phyloP scores from a whole-genome alignment of 2,113 vertebrate genomes.

The Indicator maculatus region DNA sequence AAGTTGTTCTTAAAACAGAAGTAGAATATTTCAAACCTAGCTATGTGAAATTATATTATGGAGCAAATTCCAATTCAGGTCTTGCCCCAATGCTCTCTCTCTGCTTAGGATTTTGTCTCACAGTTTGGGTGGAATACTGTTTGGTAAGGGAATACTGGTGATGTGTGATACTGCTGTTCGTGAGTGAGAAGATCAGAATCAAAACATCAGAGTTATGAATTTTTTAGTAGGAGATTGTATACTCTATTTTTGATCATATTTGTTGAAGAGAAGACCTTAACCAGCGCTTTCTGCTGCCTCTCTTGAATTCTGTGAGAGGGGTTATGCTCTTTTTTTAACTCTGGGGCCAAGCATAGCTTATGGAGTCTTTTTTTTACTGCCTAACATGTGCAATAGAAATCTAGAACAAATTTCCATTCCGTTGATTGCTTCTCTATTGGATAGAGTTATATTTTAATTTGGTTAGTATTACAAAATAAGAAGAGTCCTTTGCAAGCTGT shows the following conservation, averaged over 20 bases:
- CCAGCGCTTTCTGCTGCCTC: not conserved
- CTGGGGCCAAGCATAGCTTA: accelerated
- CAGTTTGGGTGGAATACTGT: not conserved
- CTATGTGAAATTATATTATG: not conserved
- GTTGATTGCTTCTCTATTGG: not conserved
- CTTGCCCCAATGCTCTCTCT: not conserved
- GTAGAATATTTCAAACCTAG: not conserved
- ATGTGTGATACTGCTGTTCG: not conserved
- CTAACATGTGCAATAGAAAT: not conserved
- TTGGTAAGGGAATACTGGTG: not conserved
- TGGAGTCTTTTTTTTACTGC: not conserved
- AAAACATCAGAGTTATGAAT: not conserved
- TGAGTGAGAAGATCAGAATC: not conserved
- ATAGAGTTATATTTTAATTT: not conserved
- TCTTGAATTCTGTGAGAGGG: not conserved
- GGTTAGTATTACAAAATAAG: not conserved
- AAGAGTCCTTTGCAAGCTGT: not conserved
- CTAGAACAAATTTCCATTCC: not conserved
- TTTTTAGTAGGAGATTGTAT: not conserved
- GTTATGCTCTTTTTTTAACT: not conserved
- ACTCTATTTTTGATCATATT: not conserved
- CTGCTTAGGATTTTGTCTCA: not conserved
- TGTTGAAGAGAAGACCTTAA: not conserved
- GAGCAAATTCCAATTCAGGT: not conserved
- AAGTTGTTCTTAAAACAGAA: not conserved